Conservation (phyloP, 2,113 vertebrate genomes). For the Mus spicilegus region DNA sequence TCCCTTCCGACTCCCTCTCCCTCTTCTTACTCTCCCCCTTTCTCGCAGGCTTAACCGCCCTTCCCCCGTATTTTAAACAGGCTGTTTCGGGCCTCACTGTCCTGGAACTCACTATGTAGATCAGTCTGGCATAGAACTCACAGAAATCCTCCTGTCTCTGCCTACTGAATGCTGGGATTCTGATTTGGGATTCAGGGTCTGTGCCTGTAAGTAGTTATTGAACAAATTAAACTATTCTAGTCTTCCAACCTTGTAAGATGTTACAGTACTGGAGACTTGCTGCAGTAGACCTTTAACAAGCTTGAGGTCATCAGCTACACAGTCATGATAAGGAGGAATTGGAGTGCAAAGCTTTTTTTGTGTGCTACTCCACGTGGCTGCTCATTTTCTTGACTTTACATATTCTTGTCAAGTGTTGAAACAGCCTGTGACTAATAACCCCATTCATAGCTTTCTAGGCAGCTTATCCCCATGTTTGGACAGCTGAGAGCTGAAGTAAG, state of each 20-base stretch:
- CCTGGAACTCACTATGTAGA: neutral
- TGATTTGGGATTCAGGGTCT: slow-evolving; percentile 19
- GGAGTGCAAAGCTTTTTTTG: slow-evolving; percentile 46
- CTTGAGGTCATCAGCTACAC: slow-evolving; percentile 19
- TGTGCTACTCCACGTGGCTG: neutral
- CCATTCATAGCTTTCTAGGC: slow-evolving; percentile 20
- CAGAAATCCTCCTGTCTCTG: neutral
- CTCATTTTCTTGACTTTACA: slow-evolving; percentile 51
- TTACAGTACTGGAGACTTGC: slow-evolving; percentile 1
- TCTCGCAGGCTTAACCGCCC: too few relatives aligned
- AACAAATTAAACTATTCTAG: slow-evolving; percentile 28
- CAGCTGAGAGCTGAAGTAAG: slow-evolving; percentile 50
- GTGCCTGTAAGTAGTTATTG: slow-evolving; percentile 16
- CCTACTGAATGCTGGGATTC: neutral
- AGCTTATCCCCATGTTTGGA: slow-evolving; percentile 57
- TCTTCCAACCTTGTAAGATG: slow-evolving; percentile 19
- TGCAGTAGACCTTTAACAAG: slow-evolving; percentile 15
- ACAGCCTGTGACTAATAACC: slow-evolving; percentile 28
- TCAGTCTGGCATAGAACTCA: neutral
- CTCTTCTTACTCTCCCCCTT: neutral
- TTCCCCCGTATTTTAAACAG: neutral
- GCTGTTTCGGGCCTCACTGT: neutral
- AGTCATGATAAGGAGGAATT: slow-evolving; percentile 33
- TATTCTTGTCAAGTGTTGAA: slow-evolving; percentile 55
- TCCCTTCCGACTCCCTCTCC: neutral